Percentiles rank a stretch among this genome's conserved stretches.
Conservation (phyloP, 2,888 invertebrate species). For the Xestia rhomboidea region DNA sequence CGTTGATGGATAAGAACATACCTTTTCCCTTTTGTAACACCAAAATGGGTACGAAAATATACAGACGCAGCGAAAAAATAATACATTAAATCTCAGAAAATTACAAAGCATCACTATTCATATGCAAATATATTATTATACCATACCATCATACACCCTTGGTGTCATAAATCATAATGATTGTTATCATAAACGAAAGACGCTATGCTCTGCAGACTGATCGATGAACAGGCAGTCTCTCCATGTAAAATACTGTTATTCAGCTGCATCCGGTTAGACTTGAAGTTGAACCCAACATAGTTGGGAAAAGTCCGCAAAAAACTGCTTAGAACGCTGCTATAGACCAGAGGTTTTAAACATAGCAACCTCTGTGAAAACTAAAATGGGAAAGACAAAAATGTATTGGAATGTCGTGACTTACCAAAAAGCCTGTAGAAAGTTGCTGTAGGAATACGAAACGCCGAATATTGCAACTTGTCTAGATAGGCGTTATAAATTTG, state of each 20-base stretch:
- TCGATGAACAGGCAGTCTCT: not conserved
- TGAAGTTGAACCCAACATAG: too few relatives aligned
- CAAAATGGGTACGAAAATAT: not conserved
- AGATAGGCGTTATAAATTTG: not conserved
- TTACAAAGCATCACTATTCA: constrained; percentile 22
- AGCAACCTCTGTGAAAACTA: not conserved
- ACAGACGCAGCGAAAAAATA: constrained; percentile 2
- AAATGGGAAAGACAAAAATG: not conserved
- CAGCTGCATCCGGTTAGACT: too few relatives aligned
- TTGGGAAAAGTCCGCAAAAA: too few relatives aligned
- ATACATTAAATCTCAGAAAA: constrained; percentile 19
- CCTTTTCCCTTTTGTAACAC: not conserved
- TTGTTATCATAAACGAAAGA: constrained; percentile 30
- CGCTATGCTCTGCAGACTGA: not conserved
- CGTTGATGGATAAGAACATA: not conserved
- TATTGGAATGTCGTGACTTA: not conserved
- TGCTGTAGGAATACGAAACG: not conserved
- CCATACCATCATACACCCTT: constrained; percentile 6
- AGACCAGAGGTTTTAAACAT: not conserved
- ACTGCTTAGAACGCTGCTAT: too few relatives aligned
- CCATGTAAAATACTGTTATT: too few relatives aligned
- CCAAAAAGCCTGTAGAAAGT: not conserved
- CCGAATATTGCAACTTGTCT: not conserved
- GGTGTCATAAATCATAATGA: constrained; percentile 23
- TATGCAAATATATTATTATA: constrained; percentile 44